Conservation (phyloP, 2,888 invertebrate genomes). For the Creontiades dilutus region DNA sequence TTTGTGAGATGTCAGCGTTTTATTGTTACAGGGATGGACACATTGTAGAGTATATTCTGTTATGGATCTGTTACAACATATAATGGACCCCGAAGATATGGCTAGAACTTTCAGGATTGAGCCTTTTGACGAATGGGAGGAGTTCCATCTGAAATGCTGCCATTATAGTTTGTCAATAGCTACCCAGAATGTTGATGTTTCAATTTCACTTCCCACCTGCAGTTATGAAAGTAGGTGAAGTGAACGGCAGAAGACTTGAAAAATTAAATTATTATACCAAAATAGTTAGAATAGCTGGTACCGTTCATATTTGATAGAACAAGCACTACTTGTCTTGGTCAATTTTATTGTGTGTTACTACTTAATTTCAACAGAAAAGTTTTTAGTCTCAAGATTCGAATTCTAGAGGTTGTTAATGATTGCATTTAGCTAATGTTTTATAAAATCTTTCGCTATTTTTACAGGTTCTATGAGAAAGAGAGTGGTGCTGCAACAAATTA, state of each 20-base stretch:
- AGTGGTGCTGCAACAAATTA: background rate
- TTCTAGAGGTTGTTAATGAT: too few species aligned
- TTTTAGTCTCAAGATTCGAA: too few species aligned
- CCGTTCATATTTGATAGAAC: too few species aligned
- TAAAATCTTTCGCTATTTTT: too few species aligned
- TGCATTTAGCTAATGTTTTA: too few species aligned
- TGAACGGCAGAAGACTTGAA: too few species aligned
- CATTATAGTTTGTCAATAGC: conserved; percentile 79
- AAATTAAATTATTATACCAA: too few species aligned
- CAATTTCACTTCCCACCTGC: background rate
- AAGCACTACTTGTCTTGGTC: too few species aligned
- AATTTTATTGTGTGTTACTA: too few species aligned
- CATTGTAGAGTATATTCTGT: conserved; percentile 73
- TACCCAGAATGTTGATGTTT: background rate
- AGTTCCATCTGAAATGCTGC: conserved; percentile 79
- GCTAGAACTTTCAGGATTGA: conserved; percentile 78
- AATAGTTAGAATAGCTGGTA: too few species aligned
- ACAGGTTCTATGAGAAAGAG: background rate
- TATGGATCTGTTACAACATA: conserved; percentile 77
- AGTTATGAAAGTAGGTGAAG: background rate
- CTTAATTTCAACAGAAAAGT: too few species aligned
- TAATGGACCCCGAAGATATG: conserved; percentile 77
- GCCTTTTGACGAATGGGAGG: conserved; percentile 80
- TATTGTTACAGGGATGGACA: conserved; percentile 75
- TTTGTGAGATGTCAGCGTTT: too few species aligned